Percentiles rank a stretch among this genome's conserved stretches.
Conservation (phyloP, 2,797 vertebrate genomes). For the Nyctalus aviator region DNA sequence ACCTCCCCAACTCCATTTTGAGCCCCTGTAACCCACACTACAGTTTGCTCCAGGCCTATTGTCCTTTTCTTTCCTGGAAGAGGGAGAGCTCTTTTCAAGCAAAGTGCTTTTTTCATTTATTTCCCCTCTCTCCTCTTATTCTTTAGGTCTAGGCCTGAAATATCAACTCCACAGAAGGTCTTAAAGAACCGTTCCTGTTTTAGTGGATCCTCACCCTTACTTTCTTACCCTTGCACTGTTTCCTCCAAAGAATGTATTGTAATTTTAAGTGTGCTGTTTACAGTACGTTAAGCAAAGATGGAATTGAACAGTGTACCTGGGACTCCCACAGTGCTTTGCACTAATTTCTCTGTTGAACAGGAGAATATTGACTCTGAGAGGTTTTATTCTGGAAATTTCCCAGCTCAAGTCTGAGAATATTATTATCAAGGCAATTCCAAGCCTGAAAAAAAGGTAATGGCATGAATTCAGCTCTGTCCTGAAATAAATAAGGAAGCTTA, state of each 20-base stretch:
- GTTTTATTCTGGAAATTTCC: background rate
- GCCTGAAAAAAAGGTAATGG: background rate
- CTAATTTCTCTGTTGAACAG: background rate
- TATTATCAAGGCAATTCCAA: background rate
- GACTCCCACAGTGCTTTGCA: background rate
- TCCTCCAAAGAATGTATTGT: background rate
- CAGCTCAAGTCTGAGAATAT: background rate
- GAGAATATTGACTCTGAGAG: background rate
- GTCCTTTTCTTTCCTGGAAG: background rate
- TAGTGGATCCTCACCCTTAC: background rate
- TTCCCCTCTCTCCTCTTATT: background rate
- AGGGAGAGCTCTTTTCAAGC: background rate
- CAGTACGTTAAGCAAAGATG: background rate
- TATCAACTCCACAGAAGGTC: background rate
- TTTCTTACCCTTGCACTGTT: background rate
- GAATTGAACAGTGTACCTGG: background rate
- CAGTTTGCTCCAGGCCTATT: background rate
- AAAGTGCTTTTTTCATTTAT: background rate
- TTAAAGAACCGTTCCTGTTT: background rate
- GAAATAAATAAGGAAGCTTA: background rate
- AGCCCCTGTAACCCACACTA: background rate
- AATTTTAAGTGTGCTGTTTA: background rate
- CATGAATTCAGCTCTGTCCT: background rate
- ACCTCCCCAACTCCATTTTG: background rate
- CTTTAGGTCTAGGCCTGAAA: background rate